phyloP scores from a whole-genome alignment of 2,113 vertebrate genomes.

The Saguinus midas region DNA sequence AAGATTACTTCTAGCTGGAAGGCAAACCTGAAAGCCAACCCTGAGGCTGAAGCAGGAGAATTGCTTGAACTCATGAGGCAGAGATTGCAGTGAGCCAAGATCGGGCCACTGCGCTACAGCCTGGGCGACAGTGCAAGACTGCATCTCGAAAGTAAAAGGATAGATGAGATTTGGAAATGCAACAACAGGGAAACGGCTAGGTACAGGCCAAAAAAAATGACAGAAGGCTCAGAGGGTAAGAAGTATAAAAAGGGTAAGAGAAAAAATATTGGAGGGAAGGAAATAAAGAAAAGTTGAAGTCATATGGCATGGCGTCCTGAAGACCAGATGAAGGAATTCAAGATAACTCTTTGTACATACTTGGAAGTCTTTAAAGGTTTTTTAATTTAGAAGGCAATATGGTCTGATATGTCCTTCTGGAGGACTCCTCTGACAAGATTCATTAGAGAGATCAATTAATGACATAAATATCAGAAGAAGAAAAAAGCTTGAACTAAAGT shows the following conservation, averaged over 20 bases:
- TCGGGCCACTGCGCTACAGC: too few species aligned
- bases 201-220: neutral
- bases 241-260: neutral
- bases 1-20: constrained; percentile 36
- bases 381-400: neutral
- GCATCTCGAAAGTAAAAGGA: neutral
- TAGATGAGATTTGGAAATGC: neutral
- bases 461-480: neutral
- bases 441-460: neutral
- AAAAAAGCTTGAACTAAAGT: neutral
- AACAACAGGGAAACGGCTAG: neutral
- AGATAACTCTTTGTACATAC: neutral
- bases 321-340: neutral
- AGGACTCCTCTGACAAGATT: constrained; percentile 4
- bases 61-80: too few species aligned
- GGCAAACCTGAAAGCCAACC: constrained; percentile 6
- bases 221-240: neutral
- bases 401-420: neutral
- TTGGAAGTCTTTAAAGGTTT: neutral
- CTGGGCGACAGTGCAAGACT: too few species aligned
- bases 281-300: neutral
- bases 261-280: neutral
- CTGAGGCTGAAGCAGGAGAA: neutral
- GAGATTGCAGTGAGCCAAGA: too few species aligned
- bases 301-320: neutral